Percentiles rank a stretch among this genome's conserved stretches.
Evolutionary conservation across 2,113 vertebrate genomes (phyloP).

Genomic region (Pao palembangensis): DNA sequence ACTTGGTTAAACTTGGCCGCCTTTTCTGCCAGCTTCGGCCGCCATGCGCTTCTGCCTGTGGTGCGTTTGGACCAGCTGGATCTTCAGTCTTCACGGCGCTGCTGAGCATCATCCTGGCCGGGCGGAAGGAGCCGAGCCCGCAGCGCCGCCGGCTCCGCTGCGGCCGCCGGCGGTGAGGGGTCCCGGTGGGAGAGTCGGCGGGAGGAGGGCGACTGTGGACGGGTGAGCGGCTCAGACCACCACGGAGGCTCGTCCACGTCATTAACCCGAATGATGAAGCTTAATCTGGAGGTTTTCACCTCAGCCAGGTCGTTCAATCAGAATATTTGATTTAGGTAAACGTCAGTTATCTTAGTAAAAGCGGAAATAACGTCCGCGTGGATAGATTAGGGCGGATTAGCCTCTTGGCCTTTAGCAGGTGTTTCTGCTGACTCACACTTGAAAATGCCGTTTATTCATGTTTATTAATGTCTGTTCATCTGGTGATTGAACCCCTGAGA

Average conservation of each 20-base stretch:
- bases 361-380: too few species aligned
- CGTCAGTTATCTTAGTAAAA: too few species aligned
- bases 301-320: too few species aligned
- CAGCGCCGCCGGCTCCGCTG: background rate
- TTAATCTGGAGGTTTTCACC: too few species aligned
- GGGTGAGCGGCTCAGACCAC: conserved; percentile 19
- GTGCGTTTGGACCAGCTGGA: conserved; percentile 26
- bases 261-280: too few species aligned
- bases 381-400: too few species aligned
- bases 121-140: conserved; percentile 1
- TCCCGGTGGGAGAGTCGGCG: background rate
- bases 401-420: too few species aligned
- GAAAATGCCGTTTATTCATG: too few species aligned
- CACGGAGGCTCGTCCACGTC: background rate
- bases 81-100: background rate
- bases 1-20: background rate
- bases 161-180: background rate
- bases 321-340: too few species aligned
- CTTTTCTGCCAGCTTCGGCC: background rate
- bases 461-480: too few species aligned
- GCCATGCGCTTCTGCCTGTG: conserved; percentile 22
- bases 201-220: conserved; percentile 5
- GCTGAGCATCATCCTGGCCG: conserved; percentile 13
- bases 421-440: too few species aligned
- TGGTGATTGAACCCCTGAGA: too few species aligned